Evolutionary conservation across 1,140 invertebrate species (phyloP).

Genomic region (Ctenoplectra terminalis): DNA sequence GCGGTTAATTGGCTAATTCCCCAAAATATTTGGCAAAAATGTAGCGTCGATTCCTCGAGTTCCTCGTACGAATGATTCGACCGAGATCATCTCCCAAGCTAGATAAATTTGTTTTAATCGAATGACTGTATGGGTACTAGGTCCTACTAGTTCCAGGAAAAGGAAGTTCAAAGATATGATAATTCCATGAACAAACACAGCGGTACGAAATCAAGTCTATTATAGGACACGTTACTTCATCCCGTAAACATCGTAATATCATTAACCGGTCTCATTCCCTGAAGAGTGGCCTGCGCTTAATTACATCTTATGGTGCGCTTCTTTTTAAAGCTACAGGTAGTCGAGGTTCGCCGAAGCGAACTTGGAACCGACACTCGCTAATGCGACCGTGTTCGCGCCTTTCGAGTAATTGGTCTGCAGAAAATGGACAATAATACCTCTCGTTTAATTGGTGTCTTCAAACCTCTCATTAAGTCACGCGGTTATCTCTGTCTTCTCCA

Average conservation of each 20-base stretch:
- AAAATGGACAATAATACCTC: constrained; percentile 12
- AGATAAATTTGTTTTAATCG: background rate
- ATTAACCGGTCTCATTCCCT: constrained; percentile 40
- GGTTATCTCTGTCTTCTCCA: background rate
- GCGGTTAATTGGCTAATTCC: constrained; percentile 56
- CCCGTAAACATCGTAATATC: constrained; percentile 27
- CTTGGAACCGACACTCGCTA: constrained; percentile 9
- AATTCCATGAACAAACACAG: background rate
- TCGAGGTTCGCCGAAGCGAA: background rate
- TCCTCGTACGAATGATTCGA: background rate
- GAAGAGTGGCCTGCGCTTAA: constrained; percentile 30
- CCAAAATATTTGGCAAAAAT: background rate
- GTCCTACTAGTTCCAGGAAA: background rate
- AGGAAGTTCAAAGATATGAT: background rate
- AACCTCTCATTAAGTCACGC: background rate
- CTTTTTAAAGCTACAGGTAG: constrained; percentile 44
- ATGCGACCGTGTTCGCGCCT: constrained; percentile 37
- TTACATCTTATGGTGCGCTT: constrained; percentile 33
- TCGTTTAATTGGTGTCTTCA: constrained; percentile 24
- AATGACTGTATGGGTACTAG: too few relatives aligned
- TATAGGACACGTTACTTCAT: constrained; percentile 1
- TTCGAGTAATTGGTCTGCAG: constrained; percentile 28
- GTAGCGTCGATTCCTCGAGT: too few relatives aligned
- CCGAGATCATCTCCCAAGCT: background rate
- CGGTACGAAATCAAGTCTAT: background rate